phyloP scores from a whole-genome alignment of 2,797 vertebrate genomes.

The Intellagama lesueurii region DNA sequence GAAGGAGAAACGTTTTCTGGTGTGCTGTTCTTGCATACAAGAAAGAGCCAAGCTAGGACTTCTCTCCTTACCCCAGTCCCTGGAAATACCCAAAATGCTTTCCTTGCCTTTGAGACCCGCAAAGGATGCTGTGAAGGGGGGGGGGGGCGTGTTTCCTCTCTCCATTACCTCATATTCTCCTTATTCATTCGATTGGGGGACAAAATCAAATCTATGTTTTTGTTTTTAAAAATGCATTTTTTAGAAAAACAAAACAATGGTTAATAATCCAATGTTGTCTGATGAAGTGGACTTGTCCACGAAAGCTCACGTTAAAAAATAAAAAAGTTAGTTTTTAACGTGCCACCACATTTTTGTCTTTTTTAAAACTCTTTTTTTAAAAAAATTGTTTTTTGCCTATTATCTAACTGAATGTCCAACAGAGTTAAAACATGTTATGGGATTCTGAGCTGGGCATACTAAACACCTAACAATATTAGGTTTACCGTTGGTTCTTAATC shows the following conservation, averaged over 20 bases:
- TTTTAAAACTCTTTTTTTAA: too few species aligned
- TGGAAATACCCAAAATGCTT: not conserved
- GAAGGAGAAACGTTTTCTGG: too few species aligned
- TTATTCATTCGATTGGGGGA: not conserved
- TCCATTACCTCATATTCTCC: not conserved
- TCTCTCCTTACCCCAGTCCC: not conserved
- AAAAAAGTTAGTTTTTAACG: too few species aligned
- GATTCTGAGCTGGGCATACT: not conserved
- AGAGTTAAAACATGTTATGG: not conserved
- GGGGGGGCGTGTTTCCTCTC: not conserved
- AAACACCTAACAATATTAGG: not conserved
- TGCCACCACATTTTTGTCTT: too few species aligned
- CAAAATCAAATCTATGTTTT: not conserved
- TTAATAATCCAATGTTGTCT: too few species aligned
- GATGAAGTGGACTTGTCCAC: too few species aligned
- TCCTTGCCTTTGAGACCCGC: not conserved
- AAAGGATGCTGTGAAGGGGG: not conserved
- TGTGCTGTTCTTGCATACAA: too few species aligned
- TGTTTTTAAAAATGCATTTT: too few species aligned
- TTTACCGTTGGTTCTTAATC: not conserved
- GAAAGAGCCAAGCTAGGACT: too few species aligned
- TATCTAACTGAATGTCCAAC: not conserved
- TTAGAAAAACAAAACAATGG: too few species aligned
- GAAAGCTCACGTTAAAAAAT: too few species aligned
- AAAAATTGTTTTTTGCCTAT: not conserved